Base-by-base conservation (phyloP, 1,140 invertebrate genomes). In the Sogatella furcifera region DNA sequence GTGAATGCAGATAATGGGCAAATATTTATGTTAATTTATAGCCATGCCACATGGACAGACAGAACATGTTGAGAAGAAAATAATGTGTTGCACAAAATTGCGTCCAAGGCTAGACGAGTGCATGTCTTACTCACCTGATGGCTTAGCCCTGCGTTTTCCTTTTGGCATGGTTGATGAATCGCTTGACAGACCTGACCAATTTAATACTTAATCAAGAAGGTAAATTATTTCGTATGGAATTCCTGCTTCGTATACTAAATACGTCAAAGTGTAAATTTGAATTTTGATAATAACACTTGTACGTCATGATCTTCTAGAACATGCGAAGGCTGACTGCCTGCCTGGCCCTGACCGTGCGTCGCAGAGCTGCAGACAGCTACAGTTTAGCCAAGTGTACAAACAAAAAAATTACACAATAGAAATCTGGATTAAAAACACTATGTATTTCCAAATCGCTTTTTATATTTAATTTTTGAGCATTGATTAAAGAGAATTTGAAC, bases 131-230 rank as follows among this genome's bases (percentile, higher is more conserved):
- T 61, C 38, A 64, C 63, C 65, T 31, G 31, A 21, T 43, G 66
- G 62, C 55, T 67, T 67, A 61, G 63, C 65, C 49, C 61, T 65
- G 31, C 60, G 65, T 60, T 65, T 66, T 59, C 67, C 67, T 62
- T 68, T 68, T 52, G 67, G 67, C 62, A 66, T 66, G 14, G 17
- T 67, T 52, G 14, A 21, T 24, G 21, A 24, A 44, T 38, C n/a
- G 46, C 42, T 46, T 62, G 58, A 52, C 52, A 60, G 44, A 57
- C 19, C 13, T 14, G 56, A 22, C 52, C 62, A 59, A 61, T 41
- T 56, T 56, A 61, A 65, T 49, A 66, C 54, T 66, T 62, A 55
- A 68, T 68, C 67, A 68, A 68, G 67, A 68, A 58, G 60, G 38
- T 60, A 66, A 64, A 64, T 61, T 62, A 61, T 61, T 63, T 59